Percentiles rank a stretch among this genome's conserved stretches.
Evolutionary conservation across 2,797 vertebrate species (phyloP).

Genomic region (Basileuterus tristriatus): DNA sequence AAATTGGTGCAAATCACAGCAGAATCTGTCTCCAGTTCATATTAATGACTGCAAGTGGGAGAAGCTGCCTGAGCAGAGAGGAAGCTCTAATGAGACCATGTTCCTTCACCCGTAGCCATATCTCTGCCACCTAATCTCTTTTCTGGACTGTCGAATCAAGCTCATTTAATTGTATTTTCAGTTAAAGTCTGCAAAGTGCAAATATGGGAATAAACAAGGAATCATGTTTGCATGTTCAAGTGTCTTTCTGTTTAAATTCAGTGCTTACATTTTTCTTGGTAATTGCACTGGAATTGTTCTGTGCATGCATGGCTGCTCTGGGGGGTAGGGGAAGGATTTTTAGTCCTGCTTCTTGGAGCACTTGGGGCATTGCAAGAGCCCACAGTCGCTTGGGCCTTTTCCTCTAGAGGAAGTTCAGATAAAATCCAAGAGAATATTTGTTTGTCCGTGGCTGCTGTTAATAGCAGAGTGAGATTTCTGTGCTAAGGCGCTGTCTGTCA

Average conservation of each 20-base stretch:
- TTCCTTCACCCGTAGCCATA: conserved; percentile 30
- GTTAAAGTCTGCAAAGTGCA: not conserved
- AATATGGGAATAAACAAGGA: not conserved
- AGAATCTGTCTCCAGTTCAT: conserved; percentile 43
- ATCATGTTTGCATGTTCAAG: not conserved
- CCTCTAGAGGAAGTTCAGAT: not conserved
- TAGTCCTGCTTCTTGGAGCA: not conserved
- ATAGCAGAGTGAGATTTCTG: not conserved
- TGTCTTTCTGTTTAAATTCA: not conserved
- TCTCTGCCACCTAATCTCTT: conserved; percentile 28
- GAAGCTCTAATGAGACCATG: conserved; percentile 42
- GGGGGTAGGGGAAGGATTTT: not conserved
- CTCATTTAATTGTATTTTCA: conserved; percentile 36
- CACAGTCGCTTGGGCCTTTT: not conserved
- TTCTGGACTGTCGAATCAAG: not conserved
- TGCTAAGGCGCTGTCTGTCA: not conserved
- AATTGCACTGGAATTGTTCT: not conserved
- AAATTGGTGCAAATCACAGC: conserved; percentile 52
- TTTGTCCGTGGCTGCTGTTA: not conserved
- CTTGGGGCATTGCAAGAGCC: not conserved
- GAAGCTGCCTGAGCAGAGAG: not conserved
- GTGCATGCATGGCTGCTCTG: not conserved
- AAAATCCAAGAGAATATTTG: not conserved
- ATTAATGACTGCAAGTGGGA: conserved; percentile 23
- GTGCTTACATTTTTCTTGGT: not conserved